Evolutionary conservation across 2,797 vertebrate species (phyloP), one percentile per base, ranked within the genome.

Genomic region (Coregonus ussuriensis): DNA sequence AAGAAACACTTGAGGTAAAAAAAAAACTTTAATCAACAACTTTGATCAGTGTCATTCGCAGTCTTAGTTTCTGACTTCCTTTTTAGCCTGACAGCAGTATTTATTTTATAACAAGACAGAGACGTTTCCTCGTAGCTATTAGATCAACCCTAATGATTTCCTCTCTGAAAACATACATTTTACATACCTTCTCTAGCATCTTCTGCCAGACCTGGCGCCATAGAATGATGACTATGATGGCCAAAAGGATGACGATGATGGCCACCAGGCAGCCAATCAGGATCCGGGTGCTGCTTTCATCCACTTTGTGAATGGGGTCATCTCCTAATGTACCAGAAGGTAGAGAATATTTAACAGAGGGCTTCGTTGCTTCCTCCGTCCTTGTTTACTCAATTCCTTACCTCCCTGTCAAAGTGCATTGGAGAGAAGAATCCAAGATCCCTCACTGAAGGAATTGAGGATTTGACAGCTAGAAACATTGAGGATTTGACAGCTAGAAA

Each of bases 141-240:
- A 29, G 29, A 33, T 66, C 29, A 47, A 35, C 33, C 15, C 66
- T 68, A 18, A 37, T 68, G 25, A 31, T 31, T 63, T 63, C 18
- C 11, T 1, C 25, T 6, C 7, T 41, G 37, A 41, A 41, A 41
- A 47, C 41, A 47, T 11, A 25, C 25, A 25, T 9, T 1, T 62
- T 31, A 5, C 83, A 89, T 80, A 99, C 98, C 96, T 99, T 99
- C 86, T 99, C 98, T 66, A 99, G 93, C 96, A 99, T 98, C 91
- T 98, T 99, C 87, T 97, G 97, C 98, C 98, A 99, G 88, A 99
- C 98, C 80, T 99, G 97, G 76, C 97, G 90, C 98, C 98, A 99
- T 47, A 99, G 92, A 79, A 99, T 99, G 88, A 99, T 99, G 89
- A 99, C 95, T 9, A 99, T 99, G 85, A 99, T 96, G 62, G 96